Percentiles rank a stretch among this genome's conserved stretches.
These are phyloP conservation scores for Trichoplusia ni DNA, from an alignment of 1,140 invertebrate species.

Conservation along the genomic window DNA sequence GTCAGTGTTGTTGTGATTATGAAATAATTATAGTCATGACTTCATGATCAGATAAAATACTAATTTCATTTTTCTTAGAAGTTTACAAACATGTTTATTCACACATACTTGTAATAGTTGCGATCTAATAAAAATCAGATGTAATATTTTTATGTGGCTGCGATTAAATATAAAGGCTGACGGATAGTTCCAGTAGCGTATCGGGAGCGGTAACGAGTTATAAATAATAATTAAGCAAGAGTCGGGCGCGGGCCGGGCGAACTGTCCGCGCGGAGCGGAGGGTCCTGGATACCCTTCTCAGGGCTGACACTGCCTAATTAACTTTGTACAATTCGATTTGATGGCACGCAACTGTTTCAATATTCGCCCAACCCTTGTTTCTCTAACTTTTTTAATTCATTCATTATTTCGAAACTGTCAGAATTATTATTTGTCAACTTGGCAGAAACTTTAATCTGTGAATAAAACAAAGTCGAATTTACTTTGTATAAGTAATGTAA, in stretches of 20 bases:
- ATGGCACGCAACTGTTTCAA: conserved; percentile 60
- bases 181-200: neutral
- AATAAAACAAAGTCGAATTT: conserved; percentile 2
- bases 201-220: conserved; percentile 9
- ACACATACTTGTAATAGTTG: no score
- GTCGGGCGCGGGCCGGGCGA: conserved; percentile 15
- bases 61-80: no score
- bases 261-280: conserved; percentile 10
- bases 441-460: neutral
- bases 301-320: conserved; percentile 66
- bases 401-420: conserved; percentile 13
- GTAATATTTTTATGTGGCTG: no score
- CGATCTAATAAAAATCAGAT: no score
- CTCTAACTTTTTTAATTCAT: conserved; percentile 34
- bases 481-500: conserved; percentile 1
- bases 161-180: neutral
- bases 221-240: conserved; percentile 47
- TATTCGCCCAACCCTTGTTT: conserved; percentile 46
- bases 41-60: no score
- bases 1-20: no score
- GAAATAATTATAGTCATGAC: no score
- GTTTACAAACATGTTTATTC: no score
- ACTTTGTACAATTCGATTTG: conserved; percentile 70
- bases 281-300: conserved; percentile 54
- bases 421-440: neutral